Evolutionary conservation across 2,888 invertebrate species (phyloP).

Genomic region (Chalcis sispes): DNA sequence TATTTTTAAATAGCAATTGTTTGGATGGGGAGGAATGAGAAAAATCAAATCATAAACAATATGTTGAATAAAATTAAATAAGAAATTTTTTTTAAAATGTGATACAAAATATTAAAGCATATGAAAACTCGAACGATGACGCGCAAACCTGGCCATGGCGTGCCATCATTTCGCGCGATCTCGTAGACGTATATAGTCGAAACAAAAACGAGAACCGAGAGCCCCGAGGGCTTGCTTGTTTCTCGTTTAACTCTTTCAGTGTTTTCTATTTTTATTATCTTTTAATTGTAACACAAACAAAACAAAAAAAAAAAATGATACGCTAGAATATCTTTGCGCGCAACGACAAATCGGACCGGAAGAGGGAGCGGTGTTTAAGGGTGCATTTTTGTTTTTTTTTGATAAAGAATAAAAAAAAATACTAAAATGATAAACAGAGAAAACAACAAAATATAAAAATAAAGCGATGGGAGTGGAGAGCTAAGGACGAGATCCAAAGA

Average conservation of each 20-base stretch:
- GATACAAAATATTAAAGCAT: too few relatives aligned
- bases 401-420: constrained; percentile 20
- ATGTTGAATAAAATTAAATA: too few relatives aligned
- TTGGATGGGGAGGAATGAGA: too few relatives aligned
- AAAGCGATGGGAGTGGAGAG: constrained; percentile 55
- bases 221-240: neutral
- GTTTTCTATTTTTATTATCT: constrained; percentile 23
- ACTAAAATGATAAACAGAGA: neutral
- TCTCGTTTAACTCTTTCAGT: neutral
- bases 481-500: constrained; percentile 75
- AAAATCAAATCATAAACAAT: too few relatives aligned
- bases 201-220: constrained; percentile 1
- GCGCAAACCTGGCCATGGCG: constrained; percentile 44
- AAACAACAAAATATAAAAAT: constrained; percentile 2
- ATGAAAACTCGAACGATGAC: constrained; percentile 20
- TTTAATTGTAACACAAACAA: neutral
- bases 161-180: constrained; percentile 53
- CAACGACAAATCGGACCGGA: constrained; percentile 41
- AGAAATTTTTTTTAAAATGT: too few relatives aligned
- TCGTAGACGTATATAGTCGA: constrained; percentile 41
- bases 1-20: too few relatives aligned
- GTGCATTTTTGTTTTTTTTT: neutral
- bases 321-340: neutral
- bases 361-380: constrained; percentile 35
- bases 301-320: neutral